phyloP scores from a whole-genome alignment of 2,797 vertebrate genomes.

The Chloroceryle inda region DNA sequence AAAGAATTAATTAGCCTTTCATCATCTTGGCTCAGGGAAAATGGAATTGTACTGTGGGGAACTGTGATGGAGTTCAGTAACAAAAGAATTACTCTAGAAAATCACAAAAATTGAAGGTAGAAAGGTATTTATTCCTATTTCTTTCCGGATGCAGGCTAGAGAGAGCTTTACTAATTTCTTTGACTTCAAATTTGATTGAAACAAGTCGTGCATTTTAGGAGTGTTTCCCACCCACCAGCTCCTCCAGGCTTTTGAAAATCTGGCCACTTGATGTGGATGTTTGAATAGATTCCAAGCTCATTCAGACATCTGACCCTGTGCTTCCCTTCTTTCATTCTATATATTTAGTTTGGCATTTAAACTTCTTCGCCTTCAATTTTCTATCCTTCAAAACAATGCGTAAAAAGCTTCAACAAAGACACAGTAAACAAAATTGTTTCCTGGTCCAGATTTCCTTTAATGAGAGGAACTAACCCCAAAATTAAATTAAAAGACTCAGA shows the following conservation, averaged over 20 bases:
- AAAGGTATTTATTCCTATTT: neutral
- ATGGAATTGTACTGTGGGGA: neutral
- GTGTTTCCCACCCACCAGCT: neutral
- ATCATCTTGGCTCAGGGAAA: neutral
- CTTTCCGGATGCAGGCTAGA: neutral
- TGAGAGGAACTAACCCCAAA: neutral
- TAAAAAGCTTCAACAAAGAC: neutral
- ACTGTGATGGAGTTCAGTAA: neutral
- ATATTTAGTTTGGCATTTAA: neutral
- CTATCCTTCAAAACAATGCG: neutral
- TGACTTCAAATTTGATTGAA: neutral
- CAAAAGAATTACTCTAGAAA: constrained; percentile 1
- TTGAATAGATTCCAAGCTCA: neutral
- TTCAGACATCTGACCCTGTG: neutral
- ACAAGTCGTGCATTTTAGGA: neutral
- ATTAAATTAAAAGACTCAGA: neutral
- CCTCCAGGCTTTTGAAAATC: neutral
- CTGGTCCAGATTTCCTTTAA: neutral
- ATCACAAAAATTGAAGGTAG: neutral
- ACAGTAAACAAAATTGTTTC: neutral
- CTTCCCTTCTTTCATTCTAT: neutral
- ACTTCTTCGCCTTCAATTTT: neutral
- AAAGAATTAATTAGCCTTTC: constrained; percentile 41
- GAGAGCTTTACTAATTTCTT: neutral
- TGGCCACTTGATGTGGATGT: neutral